Evolutionary conservation across 2,888 invertebrate genomes (phyloP), one percentile per base, ranked within the genome.

Genomic region (Trisateles emortualis): DNA sequence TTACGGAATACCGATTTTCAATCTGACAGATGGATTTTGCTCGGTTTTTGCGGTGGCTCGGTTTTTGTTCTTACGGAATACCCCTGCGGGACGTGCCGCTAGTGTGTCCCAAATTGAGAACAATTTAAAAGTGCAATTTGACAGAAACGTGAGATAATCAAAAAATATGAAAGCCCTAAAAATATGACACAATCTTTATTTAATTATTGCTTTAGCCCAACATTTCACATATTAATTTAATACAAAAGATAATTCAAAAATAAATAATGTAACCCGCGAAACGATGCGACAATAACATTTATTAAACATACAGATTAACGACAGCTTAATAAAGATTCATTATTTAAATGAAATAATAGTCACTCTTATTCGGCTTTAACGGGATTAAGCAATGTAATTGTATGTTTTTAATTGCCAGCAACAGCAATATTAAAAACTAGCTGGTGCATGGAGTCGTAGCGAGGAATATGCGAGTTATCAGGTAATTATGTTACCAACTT

Each of bases 381-480:
- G 35, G 17, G 22, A 19, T 39, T 39, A 19, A 22, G 10, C 0
- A 11, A 13, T 33, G 14, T 33, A 33, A 36, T 19, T 33, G 10
- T 2, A 17, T 13, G 16, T 19, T 38, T 17, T 9, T 17, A 17
- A 38, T 19, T 19, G 1, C 38, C n/a, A n/a, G 11, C 13, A 22
- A 22, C 22, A 22, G 5, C 2, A 3, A 3, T 22, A 22, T 5
- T 3, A 22, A 5, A 22, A 22, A 3, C 5, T 22, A 22, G 22
- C 2, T 3, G 26, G n/a, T n/a, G n/a, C n/a, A n/a, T n/a, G n/a
- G n/a, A n/a, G n/a, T n/a, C 52, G 39, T 52, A 64, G 49, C 51
- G 51, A 53, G 64, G 41, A 61, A 58, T 61, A 16, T 48, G 46
- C 26, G 9, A 39, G 14, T 26, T 36, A 10, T 4, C 13, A 40